A percentile compares a stretch with the other conserved stretches of the same genome.
Conservation (phyloP, 2,797 vertebrate species). For the Eulemur mongoz region DNA sequence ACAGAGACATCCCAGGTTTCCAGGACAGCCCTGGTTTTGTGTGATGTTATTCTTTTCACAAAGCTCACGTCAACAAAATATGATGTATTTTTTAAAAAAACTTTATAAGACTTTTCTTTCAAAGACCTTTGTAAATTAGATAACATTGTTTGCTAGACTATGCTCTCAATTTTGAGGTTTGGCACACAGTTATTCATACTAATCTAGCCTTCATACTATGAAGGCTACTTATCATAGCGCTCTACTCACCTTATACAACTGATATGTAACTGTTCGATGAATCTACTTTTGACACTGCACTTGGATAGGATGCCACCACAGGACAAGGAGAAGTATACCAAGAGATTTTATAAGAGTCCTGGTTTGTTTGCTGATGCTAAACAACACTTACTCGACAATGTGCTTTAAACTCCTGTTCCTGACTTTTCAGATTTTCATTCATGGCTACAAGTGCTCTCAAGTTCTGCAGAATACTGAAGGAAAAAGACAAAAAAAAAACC, state of each 20-base stretch:
- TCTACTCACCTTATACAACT: not conserved
- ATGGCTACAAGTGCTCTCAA: slow-evolving; percentile 93
- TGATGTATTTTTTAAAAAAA: not conserved
- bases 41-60: not conserved
- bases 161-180: not conserved
- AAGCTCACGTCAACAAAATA: not conserved
- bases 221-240: not conserved
- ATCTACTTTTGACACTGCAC: not conserved
- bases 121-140: not conserved
- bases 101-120: not conserved
- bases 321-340: not conserved
- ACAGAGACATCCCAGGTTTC: not conserved
- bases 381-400: slow-evolving; percentile 93
- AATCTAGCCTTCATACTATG: not conserved
- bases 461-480: slow-evolving; percentile 91
- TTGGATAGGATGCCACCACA: not conserved
- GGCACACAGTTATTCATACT: not conserved
- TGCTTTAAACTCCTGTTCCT: slow-evolving; percentile 95
- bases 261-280: not conserved
- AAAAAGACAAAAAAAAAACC: slow-evolving; percentile 58
- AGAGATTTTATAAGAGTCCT: not conserved
- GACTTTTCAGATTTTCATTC: slow-evolving; percentile 96
- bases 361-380: not conserved
- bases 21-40: not conserved
- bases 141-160: not conserved